Conservation (phyloP, 2,113 vertebrate genomes). For the Xyliphius kryptos region DNA sequence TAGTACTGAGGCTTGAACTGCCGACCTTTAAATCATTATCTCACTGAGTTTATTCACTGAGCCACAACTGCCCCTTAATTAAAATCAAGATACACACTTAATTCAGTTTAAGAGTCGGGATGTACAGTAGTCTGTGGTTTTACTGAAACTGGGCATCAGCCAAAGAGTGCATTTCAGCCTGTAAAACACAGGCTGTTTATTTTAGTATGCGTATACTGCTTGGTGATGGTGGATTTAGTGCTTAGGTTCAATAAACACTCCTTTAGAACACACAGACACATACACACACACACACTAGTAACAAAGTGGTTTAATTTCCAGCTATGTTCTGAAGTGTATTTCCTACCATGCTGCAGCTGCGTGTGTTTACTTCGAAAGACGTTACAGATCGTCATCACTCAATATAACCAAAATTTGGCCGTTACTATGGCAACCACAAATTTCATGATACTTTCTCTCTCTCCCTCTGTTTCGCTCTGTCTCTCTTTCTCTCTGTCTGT, state of each 20-base stretch:
- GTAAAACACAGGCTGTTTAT: background rate
- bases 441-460: background rate
- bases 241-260: background rate
- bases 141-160: background rate
- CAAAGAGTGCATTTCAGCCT: constrained; percentile 10
- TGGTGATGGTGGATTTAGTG: background rate
- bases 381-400: constrained; percentile 54
- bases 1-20: too few species aligned
- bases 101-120: background rate
- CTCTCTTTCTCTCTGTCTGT: too few species aligned
- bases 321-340: background rate
- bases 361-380: constrained; percentile 9
- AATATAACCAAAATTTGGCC: constrained; percentile 34
- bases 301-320: too few species aligned
- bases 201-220: too few species aligned
- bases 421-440: constrained; percentile 15
- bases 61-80: too few species aligned
- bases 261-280: too few species aligned
- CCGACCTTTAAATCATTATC: too few species aligned
- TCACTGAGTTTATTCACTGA: too few species aligned
- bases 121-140: background rate
- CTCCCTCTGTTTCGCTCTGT: too few species aligned
- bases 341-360: background rate
- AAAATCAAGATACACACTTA: too few species aligned
- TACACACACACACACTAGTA: too few species aligned